Base-by-base conservation (phyloP, 2,888 invertebrate species). In the Leptinotarsa haldemani region DNA sequence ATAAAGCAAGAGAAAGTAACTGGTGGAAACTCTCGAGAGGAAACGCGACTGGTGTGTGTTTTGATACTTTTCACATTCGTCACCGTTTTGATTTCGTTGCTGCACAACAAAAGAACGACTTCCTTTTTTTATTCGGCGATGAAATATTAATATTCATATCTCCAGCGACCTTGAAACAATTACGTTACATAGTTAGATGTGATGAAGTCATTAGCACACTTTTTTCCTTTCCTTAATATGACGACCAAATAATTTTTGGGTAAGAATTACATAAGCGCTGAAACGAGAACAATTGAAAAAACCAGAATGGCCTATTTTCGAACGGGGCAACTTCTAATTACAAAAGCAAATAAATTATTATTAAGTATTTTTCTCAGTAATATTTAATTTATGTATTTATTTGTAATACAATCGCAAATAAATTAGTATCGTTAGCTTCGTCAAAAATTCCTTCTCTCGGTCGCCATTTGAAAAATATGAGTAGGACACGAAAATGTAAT, bases 181-280 rank as follows among this genome's bases (percentile, higher is more conserved):
- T 40, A 40, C 20, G 20, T 56, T 56, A 56, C 40, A 22, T 56
- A n/a, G 16, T 61, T 30, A 12, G 61, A 61, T n/a, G 15, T 30
- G 25, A 58, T 58, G 40, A 13, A 61, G 61, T 61, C 40, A 61
- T 61, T 61, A 61, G n/a, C 61, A 61, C 40, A 61, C 61, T 40
- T 61, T 30, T 56, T 25, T 61, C 4, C 15, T 30, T 25, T 4
- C 3, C 7, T 58, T 40, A 16, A 50, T 50, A 13, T 1, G 50
- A 50, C 9, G 40, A 40, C 40, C 9, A 12, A 40, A 40, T 40
- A 2, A 30, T 40, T 40, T 40, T 40, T 40, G 40, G 40, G 40
- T 40, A 40, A 40, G 9, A 40, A 40, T 40, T 40, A 40, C 40
- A 40, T 40, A 40, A 40, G 40, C 9, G 40, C 12, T 40, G 40